Conservation (phyloP, 1,140 invertebrate genomes). For the Zaprionus nigranus region DNA sequence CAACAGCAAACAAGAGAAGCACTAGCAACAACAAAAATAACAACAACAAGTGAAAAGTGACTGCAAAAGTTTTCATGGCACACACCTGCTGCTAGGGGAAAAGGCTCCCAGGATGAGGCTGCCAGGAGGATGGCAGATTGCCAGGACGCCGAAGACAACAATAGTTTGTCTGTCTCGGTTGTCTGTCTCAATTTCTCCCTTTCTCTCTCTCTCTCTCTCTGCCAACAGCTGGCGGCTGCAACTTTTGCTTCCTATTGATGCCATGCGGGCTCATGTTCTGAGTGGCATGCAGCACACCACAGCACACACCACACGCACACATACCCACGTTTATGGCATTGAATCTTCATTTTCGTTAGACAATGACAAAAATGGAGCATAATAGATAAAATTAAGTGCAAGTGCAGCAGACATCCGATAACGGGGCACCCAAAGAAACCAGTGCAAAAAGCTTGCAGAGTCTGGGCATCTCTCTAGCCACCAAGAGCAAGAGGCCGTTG, state of each 20-base stretch:
- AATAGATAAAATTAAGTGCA: constrained; percentile 83
- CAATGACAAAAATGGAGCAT: constrained; percentile 75
- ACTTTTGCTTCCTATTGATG: constrained; percentile 61
- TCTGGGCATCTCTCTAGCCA: neutral
- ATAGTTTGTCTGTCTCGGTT: constrained; percentile 23
- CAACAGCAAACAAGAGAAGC: constrained; percentile 35
- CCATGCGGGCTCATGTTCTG: constrained; percentile 20
- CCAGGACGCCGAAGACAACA: constrained; percentile 24
- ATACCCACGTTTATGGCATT: constrained; percentile 64
- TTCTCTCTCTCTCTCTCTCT: neutral
- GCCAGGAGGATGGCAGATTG: neutral
- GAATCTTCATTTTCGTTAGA: constrained; percentile 80
- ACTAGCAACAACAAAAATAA: constrained; percentile 18
- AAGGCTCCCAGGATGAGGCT: neutral
- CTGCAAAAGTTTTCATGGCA: constrained; percentile 55
- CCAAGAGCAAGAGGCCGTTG: neutral
- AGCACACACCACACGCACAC: constrained; percentile 17
- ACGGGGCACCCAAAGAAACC: constrained; percentile 7
- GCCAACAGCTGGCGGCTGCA: constrained; percentile 14
- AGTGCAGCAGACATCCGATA: constrained; percentile 69
- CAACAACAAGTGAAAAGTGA: constrained; percentile 32
- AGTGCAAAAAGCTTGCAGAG: neutral
- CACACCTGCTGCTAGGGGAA: constrained; percentile 63
- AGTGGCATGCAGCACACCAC: constrained; percentile 4
- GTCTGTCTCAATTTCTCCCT: neutral